Evolutionary conservation across 2,113 vertebrate genomes (phyloP).

Genomic region (Fregata magnificens): DNA sequence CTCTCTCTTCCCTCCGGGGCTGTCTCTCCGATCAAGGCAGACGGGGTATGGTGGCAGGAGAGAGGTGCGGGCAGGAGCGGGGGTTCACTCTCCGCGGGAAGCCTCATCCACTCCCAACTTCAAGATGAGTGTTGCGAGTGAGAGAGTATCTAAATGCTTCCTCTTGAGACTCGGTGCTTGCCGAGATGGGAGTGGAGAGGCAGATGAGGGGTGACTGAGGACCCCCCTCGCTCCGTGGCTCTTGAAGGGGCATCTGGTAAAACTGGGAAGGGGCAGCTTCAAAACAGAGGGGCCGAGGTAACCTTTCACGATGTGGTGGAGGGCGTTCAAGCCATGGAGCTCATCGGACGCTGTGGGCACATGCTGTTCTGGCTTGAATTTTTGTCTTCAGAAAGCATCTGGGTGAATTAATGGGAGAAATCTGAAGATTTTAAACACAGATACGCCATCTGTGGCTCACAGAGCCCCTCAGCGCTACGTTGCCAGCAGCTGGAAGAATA

Average conservation of each 20-base stretch:
- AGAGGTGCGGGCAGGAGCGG: too few relatives aligned
- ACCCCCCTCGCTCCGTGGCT: accelerated
- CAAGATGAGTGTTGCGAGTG: accelerated
- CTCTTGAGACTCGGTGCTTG: too few relatives aligned
- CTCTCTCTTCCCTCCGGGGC: not conserved
- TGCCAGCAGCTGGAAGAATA: not conserved
- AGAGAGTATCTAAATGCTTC: accelerated
- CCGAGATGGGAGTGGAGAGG: not conserved
- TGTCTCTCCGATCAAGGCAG: not conserved
- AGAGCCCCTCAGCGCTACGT: accelerated
- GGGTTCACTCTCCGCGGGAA: not conserved
- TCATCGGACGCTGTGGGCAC: accelerated
- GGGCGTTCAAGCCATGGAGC: accelerated
- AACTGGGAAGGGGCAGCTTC: not conserved
- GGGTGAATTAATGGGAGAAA: not conserved
- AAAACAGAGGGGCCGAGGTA: not conserved
- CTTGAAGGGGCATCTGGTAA: not conserved
- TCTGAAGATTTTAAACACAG: not conserved
- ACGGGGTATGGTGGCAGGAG: not conserved
- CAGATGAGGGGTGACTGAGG: not conserved
- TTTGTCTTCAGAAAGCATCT: not conserved
- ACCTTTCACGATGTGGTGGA: accelerated
- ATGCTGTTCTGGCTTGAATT: not conserved
- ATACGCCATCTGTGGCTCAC: accelerated
- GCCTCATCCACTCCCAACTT: not conserved